A percentile compares a stretch with the other conserved stretches of the same genome.
These are phyloP conservation scores for Chaetodon trifascialis DNA, from an alignment of 2,113 vertebrate genomes.

Conservation along the genomic window DNA sequence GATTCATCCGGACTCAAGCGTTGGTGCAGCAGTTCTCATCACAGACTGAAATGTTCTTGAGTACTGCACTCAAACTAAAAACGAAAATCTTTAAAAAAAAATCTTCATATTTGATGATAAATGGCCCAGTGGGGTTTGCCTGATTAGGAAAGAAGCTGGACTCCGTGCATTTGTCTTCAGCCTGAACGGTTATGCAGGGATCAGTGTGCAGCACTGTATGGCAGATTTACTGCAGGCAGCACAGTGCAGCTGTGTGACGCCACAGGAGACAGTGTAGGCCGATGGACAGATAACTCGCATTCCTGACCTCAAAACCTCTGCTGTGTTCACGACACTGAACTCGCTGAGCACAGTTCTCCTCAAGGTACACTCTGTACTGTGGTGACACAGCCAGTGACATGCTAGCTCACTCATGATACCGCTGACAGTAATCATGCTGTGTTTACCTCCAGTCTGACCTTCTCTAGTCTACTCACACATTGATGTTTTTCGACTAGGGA, in stretches of 20 bases:
- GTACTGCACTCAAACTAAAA: not conserved
- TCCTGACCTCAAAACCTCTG: slow-evolving; percentile 4
- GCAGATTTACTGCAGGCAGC: slow-evolving; percentile 41
- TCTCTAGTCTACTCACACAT: not conserved
- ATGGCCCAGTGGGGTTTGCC: not conserved
- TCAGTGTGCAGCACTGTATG: slow-evolving; percentile 23
- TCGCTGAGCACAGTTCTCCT: slow-evolving; percentile 33
- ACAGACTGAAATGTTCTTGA: slow-evolving; percentile 9
- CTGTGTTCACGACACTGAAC: not conserved
- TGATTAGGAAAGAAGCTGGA: slow-evolving; percentile 20
- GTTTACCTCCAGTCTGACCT: slow-evolving; percentile 22
- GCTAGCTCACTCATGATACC: slow-evolving; percentile 36
- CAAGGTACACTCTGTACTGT: slow-evolving; percentile 18
- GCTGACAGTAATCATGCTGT: slow-evolving; percentile 20
- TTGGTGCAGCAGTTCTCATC: not conserved
- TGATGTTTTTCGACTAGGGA: not conserved
- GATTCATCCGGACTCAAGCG: not conserved
- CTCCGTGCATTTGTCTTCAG: slow-evolving; percentile 19
- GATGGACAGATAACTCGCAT: slow-evolving; percentile 40
- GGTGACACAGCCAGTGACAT: slow-evolving; percentile 45
- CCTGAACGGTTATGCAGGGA: slow-evolving; percentile 9
- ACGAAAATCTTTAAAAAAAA: too few species aligned
- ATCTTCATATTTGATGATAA: not conserved
- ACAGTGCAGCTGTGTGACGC: slow-evolving; percentile 40
- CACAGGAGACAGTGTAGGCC: not conserved